Conservation (phyloP, 2,113 vertebrate species). For the Penelope pileata region DNA sequence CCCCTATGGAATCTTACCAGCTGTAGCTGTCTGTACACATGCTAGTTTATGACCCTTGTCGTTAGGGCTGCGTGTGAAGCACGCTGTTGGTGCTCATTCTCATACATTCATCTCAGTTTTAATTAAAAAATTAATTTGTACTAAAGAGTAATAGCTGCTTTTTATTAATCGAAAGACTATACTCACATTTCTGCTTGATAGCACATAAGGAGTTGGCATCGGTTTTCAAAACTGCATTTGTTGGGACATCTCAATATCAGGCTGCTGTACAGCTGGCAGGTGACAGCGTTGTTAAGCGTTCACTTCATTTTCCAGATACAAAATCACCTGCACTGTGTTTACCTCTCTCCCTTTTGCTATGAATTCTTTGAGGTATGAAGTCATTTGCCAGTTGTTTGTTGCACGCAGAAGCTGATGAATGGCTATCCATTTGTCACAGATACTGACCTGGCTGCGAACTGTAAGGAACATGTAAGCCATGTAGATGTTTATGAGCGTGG, state of each 20-base stretch:
- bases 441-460: slow-evolving; percentile 65
- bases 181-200: neutral
- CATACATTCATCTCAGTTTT: neutral
- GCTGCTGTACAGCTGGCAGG: slow-evolving; percentile 30
- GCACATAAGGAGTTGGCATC: neutral
- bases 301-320: slow-evolving; percentile 70
- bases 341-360: slow-evolving; percentile 66
- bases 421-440: slow-evolving; percentile 75
- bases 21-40: neutral
- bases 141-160: neutral
- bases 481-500: too few species aligned
- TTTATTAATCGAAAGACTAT: neutral
- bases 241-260: slow-evolving; percentile 27
- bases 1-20: neutral
- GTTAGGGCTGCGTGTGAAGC: neutral
- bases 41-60: slow-evolving; percentile 1
- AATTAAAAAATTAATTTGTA: slow-evolving; percentile 25
- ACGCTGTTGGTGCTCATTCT: neutral
- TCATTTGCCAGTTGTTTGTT: slow-evolving; percentile 77
- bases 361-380: slow-evolving; percentile 81
- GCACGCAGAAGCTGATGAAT: slow-evolving; percentile 73
- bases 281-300: slow-evolving; percentile 57
- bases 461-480: slow-evolving; percentile 59
- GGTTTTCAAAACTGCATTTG: slow-evolving; percentile 34
- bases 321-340: slow-evolving; percentile 66